phyloP scores from a whole-genome alignment of 2,888 invertebrate genomes.

The Lissonota sp. region DNA sequence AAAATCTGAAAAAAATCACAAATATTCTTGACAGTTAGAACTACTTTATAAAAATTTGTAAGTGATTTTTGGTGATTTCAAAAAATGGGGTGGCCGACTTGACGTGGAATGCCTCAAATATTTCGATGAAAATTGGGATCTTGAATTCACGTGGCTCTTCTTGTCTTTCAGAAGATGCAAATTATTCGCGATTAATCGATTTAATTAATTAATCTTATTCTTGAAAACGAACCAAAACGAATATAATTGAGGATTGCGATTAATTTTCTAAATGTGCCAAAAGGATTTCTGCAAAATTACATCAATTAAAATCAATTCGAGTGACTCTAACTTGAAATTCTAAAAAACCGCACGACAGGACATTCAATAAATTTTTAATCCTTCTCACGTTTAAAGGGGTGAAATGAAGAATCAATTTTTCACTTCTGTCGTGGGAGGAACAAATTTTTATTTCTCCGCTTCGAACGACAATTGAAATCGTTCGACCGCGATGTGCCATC shows the following conservation, averaged over 20 bases:
- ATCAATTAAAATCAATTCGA: constrained; percentile 47
- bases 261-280: constrained; percentile 23
- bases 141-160: constrained; percentile 11
- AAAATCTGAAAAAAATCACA: no score
- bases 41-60: no score
- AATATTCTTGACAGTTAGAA: no score
- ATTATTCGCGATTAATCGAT: constrained; percentile 55
- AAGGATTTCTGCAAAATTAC: constrained; percentile 37
- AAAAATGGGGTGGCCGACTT: no score
- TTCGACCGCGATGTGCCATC: constrained; percentile 34
- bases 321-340: constrained; percentile 27
- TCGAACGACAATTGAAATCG: constrained; percentile 56
- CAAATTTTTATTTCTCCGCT: constrained; percentile 25
- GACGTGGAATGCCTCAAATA: no score
- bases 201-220: constrained; percentile 54
- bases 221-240: no score
- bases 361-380: constrained; percentile 52
- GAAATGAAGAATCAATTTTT: constrained; percentile 37
- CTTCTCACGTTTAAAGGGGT: background rate
- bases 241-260: constrained; percentile 5
- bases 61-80: no score
- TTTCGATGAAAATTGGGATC: constrained; percentile 12
- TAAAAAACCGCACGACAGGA: constrained; percentile 1
- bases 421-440: constrained; percentile 13
- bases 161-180: background rate